These are phyloP conservation scores for Hirudinaria manillensis DNA, from an alignment of 2,888 invertebrate genomes.

Conservation along the genomic window DNA sequence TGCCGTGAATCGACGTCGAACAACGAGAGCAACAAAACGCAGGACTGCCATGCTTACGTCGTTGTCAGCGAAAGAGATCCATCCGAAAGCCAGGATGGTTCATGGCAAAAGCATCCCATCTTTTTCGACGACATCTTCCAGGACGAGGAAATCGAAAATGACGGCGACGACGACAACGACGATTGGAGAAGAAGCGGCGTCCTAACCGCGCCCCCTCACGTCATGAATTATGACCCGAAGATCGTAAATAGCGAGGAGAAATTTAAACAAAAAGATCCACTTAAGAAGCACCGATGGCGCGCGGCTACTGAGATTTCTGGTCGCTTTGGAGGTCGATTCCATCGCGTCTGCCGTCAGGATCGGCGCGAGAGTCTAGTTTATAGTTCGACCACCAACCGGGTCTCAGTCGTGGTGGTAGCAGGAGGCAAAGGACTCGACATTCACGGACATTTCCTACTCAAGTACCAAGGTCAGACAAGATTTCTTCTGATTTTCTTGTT, in stretches of 20 bases:
- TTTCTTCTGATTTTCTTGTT: background rate
- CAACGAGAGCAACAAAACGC: background rate
- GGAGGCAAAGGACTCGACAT: background rate
- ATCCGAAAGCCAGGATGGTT: background rate
- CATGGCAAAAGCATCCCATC: background rate
- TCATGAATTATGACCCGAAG: background rate
- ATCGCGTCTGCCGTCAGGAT: conserved; percentile 23
- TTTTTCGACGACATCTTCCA: background rate
- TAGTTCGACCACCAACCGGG: conserved; percentile 23
- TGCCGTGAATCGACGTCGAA: background rate
- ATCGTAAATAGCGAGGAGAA: background rate
- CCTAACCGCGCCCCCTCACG: background rate
- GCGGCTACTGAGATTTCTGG: background rate
- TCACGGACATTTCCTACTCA: conserved; percentile 24
- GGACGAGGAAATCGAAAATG: background rate
- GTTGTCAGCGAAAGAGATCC: conserved; percentile 10
- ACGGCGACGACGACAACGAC: background rate
- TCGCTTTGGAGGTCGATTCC: background rate
- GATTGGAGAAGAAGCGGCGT: background rate
- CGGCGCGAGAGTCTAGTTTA: conserved; percentile 32
- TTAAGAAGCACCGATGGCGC: conserved; percentile 4
- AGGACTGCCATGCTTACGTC: conserved; percentile 16
- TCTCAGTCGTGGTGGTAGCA: background rate
- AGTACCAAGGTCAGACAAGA: conserved; percentile 28
- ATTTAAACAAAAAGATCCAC: background rate